A percentile compares a stretch with the other conserved stretches of the same genome.
Evolutionary conservation across 2,113 vertebrate genomes (phyloP).

Genomic region (Neotoma lepida): DNA sequence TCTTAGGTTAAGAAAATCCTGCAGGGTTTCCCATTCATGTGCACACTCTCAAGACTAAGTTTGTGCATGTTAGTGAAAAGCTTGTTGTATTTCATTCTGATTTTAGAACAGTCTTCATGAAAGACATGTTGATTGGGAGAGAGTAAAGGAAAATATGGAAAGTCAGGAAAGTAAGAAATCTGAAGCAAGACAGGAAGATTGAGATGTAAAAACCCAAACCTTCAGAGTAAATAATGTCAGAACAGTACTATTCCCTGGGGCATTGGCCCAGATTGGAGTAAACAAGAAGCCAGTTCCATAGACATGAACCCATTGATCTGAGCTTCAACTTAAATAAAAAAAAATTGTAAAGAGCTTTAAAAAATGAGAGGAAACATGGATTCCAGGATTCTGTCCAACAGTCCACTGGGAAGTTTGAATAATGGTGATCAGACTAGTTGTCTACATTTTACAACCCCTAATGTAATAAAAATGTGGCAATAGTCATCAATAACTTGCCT

Average conservation of each 20-base stretch:
- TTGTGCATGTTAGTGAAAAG: not conserved
- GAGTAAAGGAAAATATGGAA: not conserved
- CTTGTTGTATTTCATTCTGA: not conserved
- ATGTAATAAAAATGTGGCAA: not conserved
- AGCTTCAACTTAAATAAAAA: not conserved
- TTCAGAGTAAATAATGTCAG: not conserved
- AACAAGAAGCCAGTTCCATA: not conserved
- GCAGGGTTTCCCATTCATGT: not conserved
- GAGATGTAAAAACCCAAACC: not conserved
- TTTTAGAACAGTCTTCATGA: not conserved
- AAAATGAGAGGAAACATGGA: not conserved
- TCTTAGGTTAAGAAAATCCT: not conserved
- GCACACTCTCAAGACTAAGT: not conserved
- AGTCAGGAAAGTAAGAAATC: not conserved
- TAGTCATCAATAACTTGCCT: not conserved
- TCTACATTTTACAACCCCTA: not conserved
- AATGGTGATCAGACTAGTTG: slow-evolving; percentile 6
- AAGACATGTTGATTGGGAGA: not conserved
- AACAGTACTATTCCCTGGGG: not conserved
- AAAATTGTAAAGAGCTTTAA: not conserved
- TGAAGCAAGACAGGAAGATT: not conserved
- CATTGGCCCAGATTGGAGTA: not conserved
- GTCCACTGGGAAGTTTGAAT: not conserved
- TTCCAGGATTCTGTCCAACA: not conserved
- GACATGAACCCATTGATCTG: not conserved